Evolutionary conservation across 2,113 vertebrate species (phyloP).

Genomic region (Gracilinanus agilis): DNA sequence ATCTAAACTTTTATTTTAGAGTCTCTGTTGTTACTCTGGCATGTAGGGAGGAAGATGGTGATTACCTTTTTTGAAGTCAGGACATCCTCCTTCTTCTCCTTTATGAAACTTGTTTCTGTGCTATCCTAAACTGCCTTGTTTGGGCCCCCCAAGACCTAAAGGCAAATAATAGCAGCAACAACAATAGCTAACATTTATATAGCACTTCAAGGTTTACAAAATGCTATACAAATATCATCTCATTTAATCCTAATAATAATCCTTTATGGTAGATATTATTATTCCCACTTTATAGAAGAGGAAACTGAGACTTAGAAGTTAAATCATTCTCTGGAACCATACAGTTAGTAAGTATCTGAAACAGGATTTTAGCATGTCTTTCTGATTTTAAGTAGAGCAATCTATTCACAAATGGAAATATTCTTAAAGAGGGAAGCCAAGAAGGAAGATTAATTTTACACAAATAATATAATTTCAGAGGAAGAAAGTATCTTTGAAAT

Average conservation of each 20-base stretch:
- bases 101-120: neutral
- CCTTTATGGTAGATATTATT: neutral
- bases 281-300: neutral
- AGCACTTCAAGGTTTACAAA: neutral
- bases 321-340: neutral
- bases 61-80: neutral
- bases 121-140: fast-evolving
- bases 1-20: neutral
- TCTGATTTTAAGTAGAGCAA: neutral
- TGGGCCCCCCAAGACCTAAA: neutral
- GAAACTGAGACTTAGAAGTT: neutral
- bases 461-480: neutral
- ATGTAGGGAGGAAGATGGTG: no score
- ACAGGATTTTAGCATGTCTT: neutral
- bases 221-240: neutral
- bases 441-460: neutral
- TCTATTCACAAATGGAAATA: neutral
- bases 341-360: neutral
- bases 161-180: neutral
- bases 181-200: neutral
- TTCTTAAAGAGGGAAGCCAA: neutral
- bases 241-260: neutral
- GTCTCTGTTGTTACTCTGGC: neutral
- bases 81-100: neutral
- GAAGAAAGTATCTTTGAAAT: neutral